phyloP scores from a whole-genome alignment of 2,797 vertebrate genomes.

The Hippocampus kuda region DNA sequence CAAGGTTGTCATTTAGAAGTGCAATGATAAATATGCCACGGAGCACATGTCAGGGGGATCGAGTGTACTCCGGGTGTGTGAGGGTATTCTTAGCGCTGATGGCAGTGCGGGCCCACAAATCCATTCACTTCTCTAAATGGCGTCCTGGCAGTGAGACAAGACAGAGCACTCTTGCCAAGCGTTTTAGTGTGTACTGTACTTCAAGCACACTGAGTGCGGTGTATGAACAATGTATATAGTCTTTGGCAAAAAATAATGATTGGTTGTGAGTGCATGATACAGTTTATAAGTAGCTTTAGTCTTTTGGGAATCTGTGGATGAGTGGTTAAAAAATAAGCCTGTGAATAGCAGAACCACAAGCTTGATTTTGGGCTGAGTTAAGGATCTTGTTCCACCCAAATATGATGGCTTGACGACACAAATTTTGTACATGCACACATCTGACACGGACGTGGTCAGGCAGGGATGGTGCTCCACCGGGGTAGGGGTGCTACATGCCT shows the following conservation, averaged over 20 bases:
- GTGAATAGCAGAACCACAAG: neutral
- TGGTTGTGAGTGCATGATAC: neutral
- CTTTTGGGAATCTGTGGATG: neutral
- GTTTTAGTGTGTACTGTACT: slow-evolving; percentile 25
- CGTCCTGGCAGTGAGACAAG: slow-evolving; percentile 39
- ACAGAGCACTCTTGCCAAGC: slow-evolving; percentile 17
- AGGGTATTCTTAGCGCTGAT: slow-evolving; percentile 58
- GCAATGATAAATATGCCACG: slow-evolving; percentile 53
- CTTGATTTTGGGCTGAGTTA: neutral
- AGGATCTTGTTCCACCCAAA: neutral
- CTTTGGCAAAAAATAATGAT: neutral
- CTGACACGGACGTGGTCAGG: neutral
- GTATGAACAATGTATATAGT: neutral
- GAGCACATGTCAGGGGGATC: slow-evolving; percentile 46
- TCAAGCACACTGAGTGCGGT: neutral
- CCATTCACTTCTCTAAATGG: slow-evolving; percentile 54
- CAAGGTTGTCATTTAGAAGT: slow-evolving; percentile 38
- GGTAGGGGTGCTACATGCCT: no score
- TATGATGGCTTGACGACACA: neutral
- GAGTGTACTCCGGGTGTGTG: slow-evolving; percentile 50
- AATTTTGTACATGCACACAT: neutral
- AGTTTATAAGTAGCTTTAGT: neutral
- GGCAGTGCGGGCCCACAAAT: slow-evolving; percentile 39
- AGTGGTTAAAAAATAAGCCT: neutral
- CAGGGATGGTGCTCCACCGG: no score